Conservation (phyloP, 2,888 invertebrate genomes). For the Zonitis immaculata region DNA sequence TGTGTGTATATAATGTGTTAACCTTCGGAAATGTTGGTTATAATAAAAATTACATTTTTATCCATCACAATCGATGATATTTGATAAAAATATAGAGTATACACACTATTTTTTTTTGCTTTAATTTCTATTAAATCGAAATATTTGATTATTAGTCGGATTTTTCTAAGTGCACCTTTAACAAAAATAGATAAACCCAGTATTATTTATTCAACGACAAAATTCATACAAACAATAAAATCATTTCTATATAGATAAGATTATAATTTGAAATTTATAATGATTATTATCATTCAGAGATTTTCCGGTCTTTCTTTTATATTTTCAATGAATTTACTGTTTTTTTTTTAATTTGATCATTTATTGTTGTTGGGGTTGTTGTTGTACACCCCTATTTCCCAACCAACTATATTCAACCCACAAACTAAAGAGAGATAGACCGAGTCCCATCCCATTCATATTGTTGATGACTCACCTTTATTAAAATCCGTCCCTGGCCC, state of each 20-base stretch:
- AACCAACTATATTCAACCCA: no score
- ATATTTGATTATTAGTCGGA: no score
- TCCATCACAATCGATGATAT: not conserved
- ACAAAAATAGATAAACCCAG: not conserved
- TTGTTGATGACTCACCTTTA: not conserved
- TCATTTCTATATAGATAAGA: not conserved
- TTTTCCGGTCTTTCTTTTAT: no score
- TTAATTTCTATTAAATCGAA: no score
- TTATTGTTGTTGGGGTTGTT: not conserved
- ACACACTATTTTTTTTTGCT: no score
- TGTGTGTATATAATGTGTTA: not conserved
- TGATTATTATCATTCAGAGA: not conserved
- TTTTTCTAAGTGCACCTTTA: not conserved
- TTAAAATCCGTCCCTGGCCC: not conserved
- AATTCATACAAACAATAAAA: not conserved
- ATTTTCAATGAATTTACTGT: no score
- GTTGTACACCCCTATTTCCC: no score
- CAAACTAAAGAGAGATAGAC: no score
- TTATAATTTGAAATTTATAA: not conserved
- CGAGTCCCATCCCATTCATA: not conserved
- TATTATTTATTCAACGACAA: not conserved
- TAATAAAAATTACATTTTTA: not conserved
- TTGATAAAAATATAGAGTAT: no score
- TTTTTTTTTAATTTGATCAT: no score
- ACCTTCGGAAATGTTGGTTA: not conserved